Percentiles rank a stretch among this genome's conserved stretches.
Evolutionary conservation across 2,797 vertebrate species (phyloP).

Genomic region (Dallia pectoralis): DNA sequence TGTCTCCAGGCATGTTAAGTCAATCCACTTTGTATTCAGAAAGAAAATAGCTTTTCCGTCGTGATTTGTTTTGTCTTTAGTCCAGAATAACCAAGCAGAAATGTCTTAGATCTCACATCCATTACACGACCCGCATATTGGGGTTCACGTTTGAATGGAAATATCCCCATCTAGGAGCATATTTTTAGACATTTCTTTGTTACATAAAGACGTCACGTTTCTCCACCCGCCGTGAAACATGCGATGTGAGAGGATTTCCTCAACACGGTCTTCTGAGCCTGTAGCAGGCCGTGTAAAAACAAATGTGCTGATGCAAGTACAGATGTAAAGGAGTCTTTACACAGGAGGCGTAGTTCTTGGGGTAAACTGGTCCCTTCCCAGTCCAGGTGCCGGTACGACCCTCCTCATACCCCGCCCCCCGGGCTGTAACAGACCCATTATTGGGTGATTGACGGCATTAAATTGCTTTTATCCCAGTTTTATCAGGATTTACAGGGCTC

Average conservation of each 20-base stretch:
- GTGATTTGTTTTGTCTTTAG: neutral
- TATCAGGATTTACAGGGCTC: conserved; percentile 80
- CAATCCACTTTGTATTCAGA: neutral
- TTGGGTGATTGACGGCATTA: conserved; percentile 81
- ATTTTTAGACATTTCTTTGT: no score
- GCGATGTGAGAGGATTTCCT: neutral
- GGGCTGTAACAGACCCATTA: conserved; percentile 30
- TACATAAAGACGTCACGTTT: neutral
- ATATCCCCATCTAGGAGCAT: neutral
- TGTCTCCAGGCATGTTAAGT: neutral
- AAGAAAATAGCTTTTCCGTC: neutral
- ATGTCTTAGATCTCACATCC: neutral
- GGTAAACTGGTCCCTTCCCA: neutral
- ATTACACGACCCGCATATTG: neutral
- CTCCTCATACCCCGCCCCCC: neutral
- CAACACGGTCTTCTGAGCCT: neutral
- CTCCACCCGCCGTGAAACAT: neutral
- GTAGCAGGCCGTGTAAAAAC: neutral
- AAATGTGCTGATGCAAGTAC: neutral
- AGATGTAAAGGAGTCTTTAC: neutral
- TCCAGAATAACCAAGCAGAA: neutral
- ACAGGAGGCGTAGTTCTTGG: neutral
- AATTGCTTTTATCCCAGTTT: conserved; percentile 83
- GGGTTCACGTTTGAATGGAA: neutral
- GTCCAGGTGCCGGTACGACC: neutral